phyloP scores from a whole-genome alignment of 2,797 vertebrate species.

The Sphenodon punctatus region DNA sequence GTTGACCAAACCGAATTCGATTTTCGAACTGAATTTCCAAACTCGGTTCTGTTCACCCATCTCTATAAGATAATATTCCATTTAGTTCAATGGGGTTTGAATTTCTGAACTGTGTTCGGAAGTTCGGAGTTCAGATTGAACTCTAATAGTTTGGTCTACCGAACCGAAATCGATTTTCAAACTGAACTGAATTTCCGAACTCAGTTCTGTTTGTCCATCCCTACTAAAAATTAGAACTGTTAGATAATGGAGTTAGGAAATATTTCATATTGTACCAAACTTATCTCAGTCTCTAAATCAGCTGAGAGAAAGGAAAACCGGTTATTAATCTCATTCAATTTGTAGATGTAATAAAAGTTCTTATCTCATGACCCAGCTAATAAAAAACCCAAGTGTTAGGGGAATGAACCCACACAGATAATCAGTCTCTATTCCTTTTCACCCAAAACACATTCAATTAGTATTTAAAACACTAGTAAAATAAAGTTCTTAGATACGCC shows the following conservation, averaged over 20 bases:
- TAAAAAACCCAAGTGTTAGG: not conserved
- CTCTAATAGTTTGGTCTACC: too few species aligned
- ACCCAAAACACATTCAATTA: constrained; percentile 17
- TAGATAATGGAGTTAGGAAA: not conserved
- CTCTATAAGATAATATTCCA: too few species aligned
- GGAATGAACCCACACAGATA: constrained; percentile 19
- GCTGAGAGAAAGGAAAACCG: not conserved
- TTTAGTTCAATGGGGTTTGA: too few species aligned
- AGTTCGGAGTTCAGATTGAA: too few species aligned
- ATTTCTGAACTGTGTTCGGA: too few species aligned
- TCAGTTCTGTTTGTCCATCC: too few species aligned
- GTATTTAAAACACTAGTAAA: not conserved
- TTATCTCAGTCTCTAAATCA: constrained; percentile 1
- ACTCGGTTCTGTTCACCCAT: too few species aligned
- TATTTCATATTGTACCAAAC: not conserved
- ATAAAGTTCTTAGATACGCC: not conserved
- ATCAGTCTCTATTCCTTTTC: not conserved
- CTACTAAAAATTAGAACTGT: too few species aligned
- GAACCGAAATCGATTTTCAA: too few species aligned
- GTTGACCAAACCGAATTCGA: too few species aligned
- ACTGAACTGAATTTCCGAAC: too few species aligned
- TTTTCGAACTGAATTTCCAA: too few species aligned
- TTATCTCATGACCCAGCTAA: constrained; percentile 28
- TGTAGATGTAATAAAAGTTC: not conserved
- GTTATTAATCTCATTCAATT: constrained; percentile 7